Evolutionary conservation across 2,797 vertebrate species (phyloP).

Genomic region (Odontamblyopus rebecca): DNA sequence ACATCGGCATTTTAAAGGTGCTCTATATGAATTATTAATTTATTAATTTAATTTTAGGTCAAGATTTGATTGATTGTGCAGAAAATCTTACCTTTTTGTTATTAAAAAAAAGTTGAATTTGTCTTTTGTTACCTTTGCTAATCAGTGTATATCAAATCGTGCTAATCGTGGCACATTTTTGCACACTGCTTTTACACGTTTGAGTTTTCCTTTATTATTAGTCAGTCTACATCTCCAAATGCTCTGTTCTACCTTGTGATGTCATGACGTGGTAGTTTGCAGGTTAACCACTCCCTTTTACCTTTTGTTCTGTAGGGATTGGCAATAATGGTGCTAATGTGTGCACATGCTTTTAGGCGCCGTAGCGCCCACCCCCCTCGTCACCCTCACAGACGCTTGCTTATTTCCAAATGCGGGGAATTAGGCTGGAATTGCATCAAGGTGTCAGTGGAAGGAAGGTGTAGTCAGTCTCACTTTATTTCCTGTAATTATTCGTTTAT

Average conservation of each 20-base stretch:
- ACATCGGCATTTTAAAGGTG: no score
- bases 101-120: not conserved
- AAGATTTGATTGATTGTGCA: not conserved
- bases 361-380: not conserved
- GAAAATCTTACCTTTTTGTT: not conserved
- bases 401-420: constrained; percentile 14
- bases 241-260: no score
- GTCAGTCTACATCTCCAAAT: no score
- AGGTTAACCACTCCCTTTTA: no score
- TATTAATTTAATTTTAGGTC: no score
- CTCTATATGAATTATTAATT: no score
- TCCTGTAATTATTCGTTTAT: not conserved
- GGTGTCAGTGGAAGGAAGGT: not conserved
- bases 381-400: constrained; percentile 19
- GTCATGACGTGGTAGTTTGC: no score
- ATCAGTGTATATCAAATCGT: not conserved
- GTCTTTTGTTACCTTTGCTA: not conserved
- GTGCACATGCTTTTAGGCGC: not conserved
- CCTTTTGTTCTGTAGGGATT: no score
- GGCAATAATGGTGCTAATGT: not conserved
- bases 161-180: no score
- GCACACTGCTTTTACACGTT: no score
- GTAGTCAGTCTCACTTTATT: not conserved
- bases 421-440: constrained; percentile 12
- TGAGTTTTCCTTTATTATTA: no score